Percentiles rank a stretch among this genome's conserved stretches.
phyloP scores from a whole-genome alignment of 2,888 invertebrate genomes.

The Hypomecis atomaria region DNA sequence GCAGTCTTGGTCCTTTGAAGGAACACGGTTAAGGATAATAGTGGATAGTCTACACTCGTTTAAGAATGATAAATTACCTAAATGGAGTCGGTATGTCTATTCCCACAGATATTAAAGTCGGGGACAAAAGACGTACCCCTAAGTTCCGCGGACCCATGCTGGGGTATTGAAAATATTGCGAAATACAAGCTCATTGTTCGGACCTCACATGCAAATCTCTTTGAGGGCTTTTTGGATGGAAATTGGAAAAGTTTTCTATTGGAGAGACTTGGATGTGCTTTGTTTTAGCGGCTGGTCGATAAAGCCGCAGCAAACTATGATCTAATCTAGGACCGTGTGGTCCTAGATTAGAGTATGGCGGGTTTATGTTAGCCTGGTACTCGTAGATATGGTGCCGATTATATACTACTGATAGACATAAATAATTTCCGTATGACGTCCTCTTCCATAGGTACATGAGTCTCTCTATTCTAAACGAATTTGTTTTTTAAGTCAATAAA shows the following conservation, averaged over 20 bases:
- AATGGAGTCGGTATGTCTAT: conserved; percentile 83
- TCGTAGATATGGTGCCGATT: no score
- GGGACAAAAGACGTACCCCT: conserved; percentile 75
- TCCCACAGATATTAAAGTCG: conserved; percentile 84
- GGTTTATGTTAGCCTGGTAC: no score
- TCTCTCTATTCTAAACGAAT: no score
- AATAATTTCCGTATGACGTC: no score
- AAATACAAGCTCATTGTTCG: conserved; percentile 72
- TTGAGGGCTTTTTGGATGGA: conserved; percentile 72
- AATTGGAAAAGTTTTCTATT: conserved; percentile 79
- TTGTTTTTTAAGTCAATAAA: no score
- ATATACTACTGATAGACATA: no score
- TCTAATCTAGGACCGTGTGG: not conserved
- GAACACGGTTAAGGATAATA: conserved; percentile 70
- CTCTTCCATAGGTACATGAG: no score
- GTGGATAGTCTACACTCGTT: conserved; percentile 77
- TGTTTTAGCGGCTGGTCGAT: conserved; percentile 60
- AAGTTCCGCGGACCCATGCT: conserved; percentile 74
- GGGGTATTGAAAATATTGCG: conserved; percentile 81
- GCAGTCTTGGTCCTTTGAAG: conserved; percentile 71
- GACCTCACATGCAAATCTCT: conserved; percentile 77
- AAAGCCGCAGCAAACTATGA: not conserved
- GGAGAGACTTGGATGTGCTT: conserved; percentile 69
- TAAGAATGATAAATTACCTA: conserved; percentile 84
- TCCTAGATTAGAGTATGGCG: no score